Percentiles rank a stretch among this genome's conserved stretches.
Evolutionary conservation across 1,140 invertebrate genomes (phyloP).

Genomic region (Drosophila sucinea): DNA sequence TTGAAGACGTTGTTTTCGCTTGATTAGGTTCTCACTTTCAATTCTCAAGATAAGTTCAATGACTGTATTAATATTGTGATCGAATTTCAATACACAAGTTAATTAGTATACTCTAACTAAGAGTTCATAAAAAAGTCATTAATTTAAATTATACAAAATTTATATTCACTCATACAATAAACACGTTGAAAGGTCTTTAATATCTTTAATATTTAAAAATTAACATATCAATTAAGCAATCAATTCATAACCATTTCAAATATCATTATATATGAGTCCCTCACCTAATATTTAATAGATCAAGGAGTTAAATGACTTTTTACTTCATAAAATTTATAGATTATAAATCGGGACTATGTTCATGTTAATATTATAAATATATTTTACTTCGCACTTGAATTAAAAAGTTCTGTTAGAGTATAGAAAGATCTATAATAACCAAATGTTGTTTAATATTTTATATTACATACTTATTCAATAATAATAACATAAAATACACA

Average conservation of each 20-base stretch:
- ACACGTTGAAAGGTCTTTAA: too few species aligned
- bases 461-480: not conserved
- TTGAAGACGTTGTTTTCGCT: not conserved
- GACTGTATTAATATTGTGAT: not conserved
- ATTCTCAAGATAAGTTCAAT: not conserved
- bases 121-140: not conserved
- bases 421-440: not conserved
- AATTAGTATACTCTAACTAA: not conserved
- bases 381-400: too few species aligned
- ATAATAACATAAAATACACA: slow-evolving; percentile 3
- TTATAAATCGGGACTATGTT: too few species aligned
- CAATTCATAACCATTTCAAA: too few species aligned
- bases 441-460: not conserved
- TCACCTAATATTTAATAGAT: too few species aligned
- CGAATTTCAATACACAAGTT: not conserved
- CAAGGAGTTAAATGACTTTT: too few species aligned
- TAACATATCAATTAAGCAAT: not conserved
- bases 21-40: not conserved
- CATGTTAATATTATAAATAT: too few species aligned
- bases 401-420: not conserved
- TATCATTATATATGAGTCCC: too few species aligned
- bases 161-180: too few species aligned
- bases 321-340: too few species aligned
- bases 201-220: not conserved
- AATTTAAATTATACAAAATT: too few species aligned